A percentile compares a stretch with the other conserved stretches of the same genome.
Conservation (phyloP, 2,888 invertebrate genomes). For the Pseudococcus jackbeardsleyi region DNA sequence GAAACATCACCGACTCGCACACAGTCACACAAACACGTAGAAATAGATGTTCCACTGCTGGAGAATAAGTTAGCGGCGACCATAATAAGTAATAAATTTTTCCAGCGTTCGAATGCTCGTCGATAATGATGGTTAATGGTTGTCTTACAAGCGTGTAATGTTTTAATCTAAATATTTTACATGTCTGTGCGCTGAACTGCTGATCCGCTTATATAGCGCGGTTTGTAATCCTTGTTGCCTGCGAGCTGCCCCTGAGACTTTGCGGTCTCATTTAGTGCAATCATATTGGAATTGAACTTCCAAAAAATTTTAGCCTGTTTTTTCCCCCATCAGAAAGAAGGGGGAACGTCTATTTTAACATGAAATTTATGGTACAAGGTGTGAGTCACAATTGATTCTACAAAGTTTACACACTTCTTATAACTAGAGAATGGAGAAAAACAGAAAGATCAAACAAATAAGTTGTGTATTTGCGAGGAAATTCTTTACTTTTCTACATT, state of each 20-base stretch:
- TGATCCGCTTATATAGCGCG: not conserved
- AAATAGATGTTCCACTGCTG: constrained; percentile 37
- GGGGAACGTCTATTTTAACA: too few species aligned
- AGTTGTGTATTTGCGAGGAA: too few species aligned
- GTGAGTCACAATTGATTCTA: too few species aligned
- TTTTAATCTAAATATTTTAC: constrained; percentile 57
- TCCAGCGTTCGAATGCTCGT: constrained; percentile 42
- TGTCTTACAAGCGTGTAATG: constrained; percentile 54
- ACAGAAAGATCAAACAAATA: too few species aligned
- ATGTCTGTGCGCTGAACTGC: not conserved
- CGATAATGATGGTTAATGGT: constrained; percentile 56
- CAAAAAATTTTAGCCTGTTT: too few species aligned
- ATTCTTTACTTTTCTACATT: too few species aligned
- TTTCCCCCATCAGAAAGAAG: too few species aligned
- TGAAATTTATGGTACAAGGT: too few species aligned
- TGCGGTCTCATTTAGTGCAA: not conserved
- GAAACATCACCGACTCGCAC: not conserved
- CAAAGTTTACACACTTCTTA: too few species aligned
- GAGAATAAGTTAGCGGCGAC: constrained; percentile 34
- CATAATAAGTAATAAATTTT: constrained; percentile 51
- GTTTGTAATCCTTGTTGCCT: not conserved
- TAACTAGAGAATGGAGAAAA: too few species aligned
- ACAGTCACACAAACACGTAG: not conserved
- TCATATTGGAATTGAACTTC: too few species aligned
- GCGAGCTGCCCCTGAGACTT: not conserved